Base-by-base conservation (phyloP, 1,140 invertebrate species). In the Drosophila ananassae region DNA sequence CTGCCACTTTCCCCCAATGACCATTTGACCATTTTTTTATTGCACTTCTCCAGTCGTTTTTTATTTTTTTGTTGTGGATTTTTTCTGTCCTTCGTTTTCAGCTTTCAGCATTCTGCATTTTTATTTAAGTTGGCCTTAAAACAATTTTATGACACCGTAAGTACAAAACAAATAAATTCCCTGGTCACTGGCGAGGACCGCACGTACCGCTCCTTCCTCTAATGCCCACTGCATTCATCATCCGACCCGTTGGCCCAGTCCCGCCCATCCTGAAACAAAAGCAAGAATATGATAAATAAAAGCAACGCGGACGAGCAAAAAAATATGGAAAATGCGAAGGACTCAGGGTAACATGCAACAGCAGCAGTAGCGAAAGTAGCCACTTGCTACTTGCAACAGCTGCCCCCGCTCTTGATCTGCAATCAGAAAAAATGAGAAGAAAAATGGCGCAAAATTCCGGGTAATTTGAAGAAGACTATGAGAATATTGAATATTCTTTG, bases 131-230 rank as follows among this genome's bases (percentile, higher is more conserved):
- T 87, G 69, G 82, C 83, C 82, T 82, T 87, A 89, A 87, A 87
- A 87, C 78, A 87, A 89, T 87, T 87, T 87, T 87, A 87, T 87
- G 82, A 89, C 83, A 87, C 78, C 78, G 78, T 89, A 87, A 87
- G 82, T 89, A 87, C 83, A 89, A 87, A 89, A 87, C 75, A 87
- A 87, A 87, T 87, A 87, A 87, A 87, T 87, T 87, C 78, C 39
- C 59, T 77, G 68, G 79, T 47, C 63, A 73, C 69, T 61, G 48
- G 44, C 34, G 50, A 30, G 47, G 39, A 41, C 39, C n/a, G 67
- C 62, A 32, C 64, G 34, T 4, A 37, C 41, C 8, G 79, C 74
- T 64, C 13, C 58, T 47, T 69, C 64, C 55, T 63, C 81, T 81
- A 85, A 85, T 85, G 82, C 74, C 68, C 73, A 81, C 81, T 81